Base-by-base conservation (phyloP, 2,797 vertebrate genomes). In the Coregonus suidteri region DNA sequence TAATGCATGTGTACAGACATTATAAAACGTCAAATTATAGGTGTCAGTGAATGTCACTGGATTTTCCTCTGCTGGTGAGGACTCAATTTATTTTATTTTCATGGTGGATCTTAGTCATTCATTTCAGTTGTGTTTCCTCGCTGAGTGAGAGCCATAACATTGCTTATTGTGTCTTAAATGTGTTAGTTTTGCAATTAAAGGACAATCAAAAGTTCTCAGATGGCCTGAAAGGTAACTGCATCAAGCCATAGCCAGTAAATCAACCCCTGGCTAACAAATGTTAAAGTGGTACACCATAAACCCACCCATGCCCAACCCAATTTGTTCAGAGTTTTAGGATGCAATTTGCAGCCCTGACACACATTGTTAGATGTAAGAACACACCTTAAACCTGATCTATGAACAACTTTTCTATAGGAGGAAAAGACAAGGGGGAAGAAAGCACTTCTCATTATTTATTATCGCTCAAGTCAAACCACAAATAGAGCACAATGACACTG, bases 1-100 rank as follows among this genome's bases (percentile, higher is more conserved):
- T 72, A 71, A 71, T 79, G 71, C 65, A 74, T 76, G 64, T 80
- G 81, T 59, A 78, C 65, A 71, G 64, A 81, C 20, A 74, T 25
- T 53, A 62, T 20, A 70, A 73, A 78, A 72, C 53, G 25, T 74
- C 35, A 74, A 75, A 67, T 35, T 56, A 71, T 79, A 53, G 59
- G 59, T 75, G 66, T 68, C 35, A 25, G 37, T 11, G 30, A 52
- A 35, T 51, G 20, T 34, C 20, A 31, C 34, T 47, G n/a, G 34
- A 59, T 73, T 20, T 64, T 70, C 69, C 18, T 54, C 51, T 31
- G 64, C 53, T 41, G 52, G 25, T 47, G 47, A 78, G 59, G 74
- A 62, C 71, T 13, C 1, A 73, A 59, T 74, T 68, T 2, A 7
- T 41, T 25, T 13, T 20, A 18, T 51, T 67, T 67, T 35, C 66